Base-by-base conservation (phyloP, 2,113 vertebrate genomes). In the Chloroceryle aenea region DNA sequence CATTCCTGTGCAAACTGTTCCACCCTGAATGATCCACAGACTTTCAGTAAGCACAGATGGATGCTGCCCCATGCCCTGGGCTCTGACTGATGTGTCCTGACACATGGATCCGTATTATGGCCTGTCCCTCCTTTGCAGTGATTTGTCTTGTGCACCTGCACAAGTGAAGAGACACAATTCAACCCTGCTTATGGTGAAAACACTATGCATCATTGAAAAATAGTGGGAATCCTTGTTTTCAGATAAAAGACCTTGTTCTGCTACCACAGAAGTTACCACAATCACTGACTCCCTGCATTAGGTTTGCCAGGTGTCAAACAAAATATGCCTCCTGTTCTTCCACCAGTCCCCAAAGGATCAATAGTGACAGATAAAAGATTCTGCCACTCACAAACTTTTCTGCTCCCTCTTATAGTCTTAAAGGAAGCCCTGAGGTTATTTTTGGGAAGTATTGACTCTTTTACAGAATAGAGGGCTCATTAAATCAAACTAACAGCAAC, bases 401-500 rank as follows among this genome's bases (percentile, higher is more conserved):
- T 2, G 1, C 23, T 83, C 75, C n/a, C 56, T 83, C 23, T 76
- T 82, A 61, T 21, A 78, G 48, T 56, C 66, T 82, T 83, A 43
- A 21, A 88, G 82, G 75, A 80, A 88, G 10, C n/a, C 67, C 2
- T 62, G 71, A 66, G 69, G 81, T 87, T 96, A 85, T 94, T 90
- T 91, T 89, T 11, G 82, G 75, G 56, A 96, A 90, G 75, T 77
- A 95, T 71, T 79, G 77, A 94, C 62, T 73, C 48, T 93, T 85
- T 77, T 43, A 82, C 50, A 94, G 85, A 96, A 73, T 43, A 88
- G 78, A 88, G 38, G 55, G 56, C 68, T 96, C 82, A 88, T 95
- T 97, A 94, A 92, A 96, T 95, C 82, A 91, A 95, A 96, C 80
- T 71, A 97, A 89, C 64, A 89, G 45, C 73, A 94, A 73, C 34